Evolutionary conservation across 2,797 vertebrate species (phyloP), one percentile per base, ranked within the genome.

Genomic region (Taenioides sp.): DNA sequence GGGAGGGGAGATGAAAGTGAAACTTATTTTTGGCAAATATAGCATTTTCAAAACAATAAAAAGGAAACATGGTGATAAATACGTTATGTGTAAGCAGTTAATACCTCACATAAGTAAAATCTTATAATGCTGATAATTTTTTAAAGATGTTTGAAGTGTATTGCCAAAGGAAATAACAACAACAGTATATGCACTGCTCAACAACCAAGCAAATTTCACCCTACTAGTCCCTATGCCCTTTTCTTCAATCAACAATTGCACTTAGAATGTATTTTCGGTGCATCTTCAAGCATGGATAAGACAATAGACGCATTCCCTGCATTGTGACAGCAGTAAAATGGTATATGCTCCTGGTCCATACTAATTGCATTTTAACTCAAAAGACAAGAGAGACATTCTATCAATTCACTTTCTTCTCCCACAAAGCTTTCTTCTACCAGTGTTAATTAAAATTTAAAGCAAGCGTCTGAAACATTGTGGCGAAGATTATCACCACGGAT

Each of bases 391-490:
- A 60, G 55, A 62, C 0, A 28, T 73, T 70, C 76, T 71, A 70
- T 82, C 59, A 68, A 57, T 12, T 64, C 72, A 78, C 7, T 75
- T 63, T 52, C 70, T 67, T 62, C 74, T 72, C 70, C 70, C 68
- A 6, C 1, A 55, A 80, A 66, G 69, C 58, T 64, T 71, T 74
- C 59, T 71, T 73, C 71, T 63, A 62, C 27, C 59, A 43, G n/a
- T 71, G 69, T 71, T 83, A 74, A 80, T 80, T 78, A 73, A 69
- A 78, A 67, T 81, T 73, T 73, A 77, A 75, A 76, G 70, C 65
- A 70, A 60, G 60, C 43, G 72, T 73, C 62, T 65, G 52, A 78
- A 70, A 76, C 61, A 68, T 69, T 60, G n/a, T 31, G 40, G 55
- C 50, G 70, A 2, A 17, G 60, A 78, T 74, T 70, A 76, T 79